phyloP scores from a whole-genome alignment of 2,888 invertebrate species.

The Pegoplata infirma region DNA sequence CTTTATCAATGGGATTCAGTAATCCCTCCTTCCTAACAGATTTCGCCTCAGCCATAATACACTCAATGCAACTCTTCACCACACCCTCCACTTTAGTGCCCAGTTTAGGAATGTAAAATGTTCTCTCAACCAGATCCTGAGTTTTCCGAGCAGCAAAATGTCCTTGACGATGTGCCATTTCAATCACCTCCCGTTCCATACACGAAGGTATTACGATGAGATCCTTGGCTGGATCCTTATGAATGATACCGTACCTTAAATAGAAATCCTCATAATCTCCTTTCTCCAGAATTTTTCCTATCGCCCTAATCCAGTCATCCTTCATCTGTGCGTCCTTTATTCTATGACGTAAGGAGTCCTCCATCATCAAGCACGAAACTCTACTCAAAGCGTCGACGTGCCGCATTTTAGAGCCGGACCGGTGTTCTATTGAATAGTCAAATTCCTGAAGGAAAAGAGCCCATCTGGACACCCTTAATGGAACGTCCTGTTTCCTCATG shows the following conservation, averaged over 20 bases:
- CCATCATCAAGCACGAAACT: no score
- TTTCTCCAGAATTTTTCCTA: conserved; percentile 47
- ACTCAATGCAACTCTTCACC: conserved; percentile 58
- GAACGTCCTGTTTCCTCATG: conserved; percentile 49
- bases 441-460: conserved; percentile 56
- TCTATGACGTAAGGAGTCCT: conserved; percentile 21
- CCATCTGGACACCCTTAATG: conserved; percentile 48
- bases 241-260: conserved; percentile 47
- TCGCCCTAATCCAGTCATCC: conserved; percentile 52
- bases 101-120: conserved; percentile 65
- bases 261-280: conserved; percentile 46
- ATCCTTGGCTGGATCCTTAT: conserved; percentile 42
- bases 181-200: no score
- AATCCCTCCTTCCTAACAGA: conserved; percentile 69
- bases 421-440: conserved; percentile 51
- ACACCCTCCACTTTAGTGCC: conserved; percentile 9
- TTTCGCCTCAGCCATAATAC: conserved; percentile 52
- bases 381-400: conserved; percentile 59
- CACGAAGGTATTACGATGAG: no score
- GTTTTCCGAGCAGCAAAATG: conserved; percentile 72
- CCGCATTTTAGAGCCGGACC: conserved; percentile 51
- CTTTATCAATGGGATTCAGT: no score
- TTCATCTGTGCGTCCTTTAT: conserved; percentile 46
- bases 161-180: conserved; percentile 71
- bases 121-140: conserved; percentile 39